These are phyloP conservation scores for Tenebrio molitor DNA, from an alignment of 1,140 invertebrate species.

Conservation along the genomic window DNA sequence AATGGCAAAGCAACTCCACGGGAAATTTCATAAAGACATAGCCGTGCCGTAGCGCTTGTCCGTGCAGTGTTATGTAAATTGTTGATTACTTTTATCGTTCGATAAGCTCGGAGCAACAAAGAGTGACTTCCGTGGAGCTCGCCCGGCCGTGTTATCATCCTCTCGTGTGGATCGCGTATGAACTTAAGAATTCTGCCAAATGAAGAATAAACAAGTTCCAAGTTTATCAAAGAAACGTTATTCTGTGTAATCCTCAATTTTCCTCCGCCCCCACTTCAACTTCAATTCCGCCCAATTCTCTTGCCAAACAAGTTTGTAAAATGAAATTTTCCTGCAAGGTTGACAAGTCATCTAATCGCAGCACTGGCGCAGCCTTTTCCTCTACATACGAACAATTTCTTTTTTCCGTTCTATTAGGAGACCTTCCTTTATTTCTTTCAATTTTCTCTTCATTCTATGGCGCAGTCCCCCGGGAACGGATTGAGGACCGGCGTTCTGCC, in stretches of 20 bases:
- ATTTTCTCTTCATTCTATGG: slow-evolving; percentile 63
- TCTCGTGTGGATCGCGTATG: slow-evolving; percentile 27
- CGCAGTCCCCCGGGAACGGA: slow-evolving; percentile 58
- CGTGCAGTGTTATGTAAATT: slow-evolving; percentile 33
- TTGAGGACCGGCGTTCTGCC: slow-evolving; percentile 45
- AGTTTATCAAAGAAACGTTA: slow-evolving; percentile 58
- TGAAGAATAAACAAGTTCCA: slow-evolving; percentile 55
- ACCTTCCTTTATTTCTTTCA: slow-evolving; percentile 64
- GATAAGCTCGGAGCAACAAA: slow-evolving; percentile 29
- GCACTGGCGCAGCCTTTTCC: slow-evolving; percentile 49
- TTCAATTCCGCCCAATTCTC: slow-evolving; percentile 65
- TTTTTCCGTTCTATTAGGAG: slow-evolving; percentile 61
- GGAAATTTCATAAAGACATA: slow-evolving; percentile 30
- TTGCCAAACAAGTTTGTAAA: slow-evolving; percentile 64
- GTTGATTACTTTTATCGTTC: slow-evolving; percentile 39
- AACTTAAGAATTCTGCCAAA: slow-evolving; percentile 49
- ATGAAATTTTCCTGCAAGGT: slow-evolving; percentile 65
- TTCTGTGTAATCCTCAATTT: slow-evolving; percentile 60
- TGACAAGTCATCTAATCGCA: slow-evolving; percentile 65
- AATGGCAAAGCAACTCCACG: not conserved
- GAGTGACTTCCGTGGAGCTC: slow-evolving; percentile 13
- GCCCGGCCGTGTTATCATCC: slow-evolving; percentile 1
- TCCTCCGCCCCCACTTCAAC: slow-evolving; percentile 56
- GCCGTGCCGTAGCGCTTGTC: slow-evolving; percentile 6
- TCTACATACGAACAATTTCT: slow-evolving; percentile 62